Base-by-base conservation (phyloP, 2,113 vertebrate genomes). In the Sigmodon hispidus region DNA sequence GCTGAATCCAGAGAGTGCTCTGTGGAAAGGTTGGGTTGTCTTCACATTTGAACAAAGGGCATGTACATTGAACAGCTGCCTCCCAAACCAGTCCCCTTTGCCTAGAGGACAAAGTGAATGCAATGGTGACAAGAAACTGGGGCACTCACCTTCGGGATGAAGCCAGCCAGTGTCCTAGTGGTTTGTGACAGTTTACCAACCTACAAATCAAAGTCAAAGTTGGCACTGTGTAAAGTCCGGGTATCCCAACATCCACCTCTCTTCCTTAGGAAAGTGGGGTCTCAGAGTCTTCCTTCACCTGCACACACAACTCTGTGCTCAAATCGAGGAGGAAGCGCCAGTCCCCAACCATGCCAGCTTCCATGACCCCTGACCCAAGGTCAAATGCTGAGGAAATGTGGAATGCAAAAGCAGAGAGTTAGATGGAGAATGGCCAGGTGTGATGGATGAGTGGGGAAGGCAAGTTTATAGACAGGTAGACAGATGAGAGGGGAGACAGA, bases 61-160 rank as follows among this genome's bases (percentile, higher is more conserved):
- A 29, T 5, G 29, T 8, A 50, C 16, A 6, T 26, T 70, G 77
- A 75, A 65, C 75, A 70, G 29, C 73, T 79, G 55, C 81, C 48
- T 89, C 84, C 65, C 15, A 50, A 87, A 13, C 7, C 69, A 36
- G 10, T 63, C 36, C 57, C 61, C 55, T 89, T 77, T 26, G 21
- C 34, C 80, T 70, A 36, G 36, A 88, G 40, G 45, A 43, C n/a
- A 70, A 31, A 36, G 22, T 80, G 50, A 5, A 4, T 0, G 0
- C 4, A n/a, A 48, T 10, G 40, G 29, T 19, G n/a, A 26, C 1
- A 17, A 17, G 75, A 12, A 21, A 12, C 1, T 4, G 43, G 9
- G n/a, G 7, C 45, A 97, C 98, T 93, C 95, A 98, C 98, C 93
- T 86, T 7, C 0, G 97, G 97, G 50, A 98, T 72, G 92, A 97